Conservation (phyloP, 1,140 invertebrate species). For the Zaprionus davidi region DNA sequence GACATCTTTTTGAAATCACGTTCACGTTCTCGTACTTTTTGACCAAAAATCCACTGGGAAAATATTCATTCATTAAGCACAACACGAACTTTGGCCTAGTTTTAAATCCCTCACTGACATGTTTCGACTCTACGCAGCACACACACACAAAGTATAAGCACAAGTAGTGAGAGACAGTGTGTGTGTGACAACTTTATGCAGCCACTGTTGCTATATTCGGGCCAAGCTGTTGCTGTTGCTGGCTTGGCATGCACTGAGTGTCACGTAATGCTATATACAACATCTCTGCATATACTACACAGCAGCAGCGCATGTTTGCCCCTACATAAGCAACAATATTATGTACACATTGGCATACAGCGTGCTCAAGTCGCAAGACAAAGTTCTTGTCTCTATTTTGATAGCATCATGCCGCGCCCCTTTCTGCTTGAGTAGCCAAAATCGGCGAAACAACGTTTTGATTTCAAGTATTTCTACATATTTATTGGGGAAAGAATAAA, state of each 20-base stretch:
- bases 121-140: constrained; percentile 6
- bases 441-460: not conserved
- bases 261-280: constrained; percentile 62
- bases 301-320: not conserved
- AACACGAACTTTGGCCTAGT: constrained; percentile 44
- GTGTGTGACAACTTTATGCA: constrained; percentile 43
- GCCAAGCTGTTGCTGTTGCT: constrained; percentile 63
- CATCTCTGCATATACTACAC: constrained; percentile 11
- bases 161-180: not conserved
- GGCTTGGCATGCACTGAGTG: constrained; percentile 54
- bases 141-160: not conserved
- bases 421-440: constrained; percentile 1
- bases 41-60: constrained; percentile 2
- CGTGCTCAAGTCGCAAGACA: not conserved
- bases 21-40: not conserved
- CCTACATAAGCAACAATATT: constrained; percentile 16
- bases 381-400: not conserved
- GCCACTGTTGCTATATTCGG: constrained; percentile 34
- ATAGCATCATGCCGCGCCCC: not conserved
- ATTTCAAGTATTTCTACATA: not conserved
- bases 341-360: constrained; percentile 4
- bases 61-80: constrained; percentile 37
- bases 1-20: constrained; percentile 14
- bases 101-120: constrained; percentile 30
- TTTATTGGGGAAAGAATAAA: no score